Evolutionary conservation across 1,140 invertebrate species (phyloP), one percentile per base, ranked within the genome.

Genomic region (Tetramorium parvispinum): DNA sequence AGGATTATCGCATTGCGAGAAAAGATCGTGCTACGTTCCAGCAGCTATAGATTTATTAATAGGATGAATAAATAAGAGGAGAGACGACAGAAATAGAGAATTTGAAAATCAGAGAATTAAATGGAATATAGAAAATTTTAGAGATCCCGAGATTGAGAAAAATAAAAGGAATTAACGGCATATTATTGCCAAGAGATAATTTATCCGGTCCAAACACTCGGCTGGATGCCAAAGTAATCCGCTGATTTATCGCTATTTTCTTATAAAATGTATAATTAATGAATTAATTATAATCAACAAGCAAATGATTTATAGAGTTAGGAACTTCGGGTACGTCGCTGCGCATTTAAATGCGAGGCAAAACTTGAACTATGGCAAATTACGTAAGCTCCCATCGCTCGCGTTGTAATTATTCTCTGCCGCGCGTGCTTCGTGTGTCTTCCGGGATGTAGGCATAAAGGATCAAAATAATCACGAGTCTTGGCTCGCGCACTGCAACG

Each of bases 391-490:
- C 55, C 13, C 40, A 59, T 59, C 68, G 43, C 32, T 49, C 79
- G 40, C 68, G 18, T 57, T 59, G 68, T 24, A 75, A 75, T 83
- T 83, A 83, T 75, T 75, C 40, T 59, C 53, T 21, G 71, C 46
- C 86, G 32, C 51, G 49, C 49, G 49, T 51, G 75, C 49, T 18
- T 32, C 66, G 18, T 63, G 66, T 10, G 43, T 43, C 59, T 87
- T 85, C 82, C 82, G 49, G 70, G 70, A 87, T 53, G 81, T 40
- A 85, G 27, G 70, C 59, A 85, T 66, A 85, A 85, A 53, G 49
- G 59, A 76, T 66, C 71, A 27, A 82, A 73, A 73, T 75, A 40
- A 86, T 79, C 65, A 13, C 32, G 73, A 83, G 21, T n/a, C 51
- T 21, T 32, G 21, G 16, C 73, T 76, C 27, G 18, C 46, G 46